phyloP scores from a whole-genome alignment of 2,113 vertebrate species.

The Dasypus novemcinctus region DNA sequence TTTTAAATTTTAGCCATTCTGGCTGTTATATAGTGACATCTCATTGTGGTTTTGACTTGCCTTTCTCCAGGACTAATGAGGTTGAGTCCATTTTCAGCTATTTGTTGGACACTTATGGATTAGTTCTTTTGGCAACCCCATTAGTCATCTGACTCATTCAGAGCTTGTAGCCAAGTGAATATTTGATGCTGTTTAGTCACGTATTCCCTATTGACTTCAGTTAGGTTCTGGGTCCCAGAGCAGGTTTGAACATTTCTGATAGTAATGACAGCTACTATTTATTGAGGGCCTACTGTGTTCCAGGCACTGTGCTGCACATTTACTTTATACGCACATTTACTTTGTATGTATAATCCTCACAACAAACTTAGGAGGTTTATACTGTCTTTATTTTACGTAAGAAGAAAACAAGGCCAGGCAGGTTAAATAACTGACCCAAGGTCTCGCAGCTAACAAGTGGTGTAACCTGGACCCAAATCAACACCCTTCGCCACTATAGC shows the following conservation, averaged over 20 bases:
- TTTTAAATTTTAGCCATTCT: neutral
- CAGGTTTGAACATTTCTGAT: neutral
- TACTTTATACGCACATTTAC: too few species aligned
- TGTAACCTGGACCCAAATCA: neutral
- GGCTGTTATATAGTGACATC: neutral
- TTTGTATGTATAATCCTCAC: neutral
- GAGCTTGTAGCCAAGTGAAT: conserved; percentile 14
- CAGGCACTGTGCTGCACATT: neutral
- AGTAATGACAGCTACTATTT: neutral
- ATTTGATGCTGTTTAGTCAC: neutral
- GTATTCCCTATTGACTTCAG: neutral
- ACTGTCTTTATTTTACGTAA: neutral
- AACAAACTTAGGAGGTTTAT: neutral
- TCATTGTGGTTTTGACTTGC: neutral
- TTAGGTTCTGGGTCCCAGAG: neutral
- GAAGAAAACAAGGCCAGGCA: neutral
- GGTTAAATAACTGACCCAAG: neutral
- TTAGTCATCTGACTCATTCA: conserved; percentile 13
- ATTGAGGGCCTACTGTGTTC: neutral
- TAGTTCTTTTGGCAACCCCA: neutral
- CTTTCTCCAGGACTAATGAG: neutral
- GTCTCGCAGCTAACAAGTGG: neutral
- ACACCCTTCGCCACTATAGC: neutral
- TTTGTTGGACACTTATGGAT: conserved; percentile 5
- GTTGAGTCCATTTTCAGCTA: neutral